Conservation (phyloP, 2,888 invertebrate species). For the Girardia tigrina region DNA sequence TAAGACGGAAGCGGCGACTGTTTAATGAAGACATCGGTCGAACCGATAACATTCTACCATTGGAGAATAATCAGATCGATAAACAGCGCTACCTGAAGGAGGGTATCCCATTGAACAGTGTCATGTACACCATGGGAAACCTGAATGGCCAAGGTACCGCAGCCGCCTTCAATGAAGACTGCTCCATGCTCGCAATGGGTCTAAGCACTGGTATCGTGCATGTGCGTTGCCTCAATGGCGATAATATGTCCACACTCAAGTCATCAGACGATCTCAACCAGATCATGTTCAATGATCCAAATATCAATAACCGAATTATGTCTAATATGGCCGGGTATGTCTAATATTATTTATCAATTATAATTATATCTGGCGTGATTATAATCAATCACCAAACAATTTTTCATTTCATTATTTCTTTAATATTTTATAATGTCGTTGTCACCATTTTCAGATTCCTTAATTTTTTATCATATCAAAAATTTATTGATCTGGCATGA, state of each 20-base stretch:
- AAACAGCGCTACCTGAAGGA: neutral
- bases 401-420: too few species aligned
- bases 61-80: slow-evolving; percentile 5
- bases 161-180: slow-evolving; percentile 80
- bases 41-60: neutral
- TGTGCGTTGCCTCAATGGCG: slow-evolving; percentile 73
- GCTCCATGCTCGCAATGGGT: slow-evolving; percentile 77
- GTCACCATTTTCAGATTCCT: too few species aligned
- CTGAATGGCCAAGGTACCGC: slow-evolving; percentile 54
- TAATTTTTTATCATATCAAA: too few species aligned
- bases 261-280: slow-evolving; percentile 70
- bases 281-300: slow-evolving; percentile 69
- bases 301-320: slow-evolving; percentile 27
- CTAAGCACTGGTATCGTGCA: slow-evolving; percentile 73
- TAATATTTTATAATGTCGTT: too few species aligned
- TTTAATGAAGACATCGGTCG: slow-evolving; percentile 8
- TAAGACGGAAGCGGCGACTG: neutral
- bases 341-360: too few species aligned
- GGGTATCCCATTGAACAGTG: neutral
- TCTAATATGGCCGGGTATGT: neutral
- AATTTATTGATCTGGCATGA: too few species aligned
- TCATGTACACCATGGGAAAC: slow-evolving; percentile 81
- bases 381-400: too few species aligned
- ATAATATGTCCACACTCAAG: slow-evolving; percentile 75
- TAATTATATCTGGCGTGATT: too few species aligned